phyloP scores from a whole-genome alignment of 1,140 invertebrate genomes.

The Ostrea denselamellosa region DNA sequence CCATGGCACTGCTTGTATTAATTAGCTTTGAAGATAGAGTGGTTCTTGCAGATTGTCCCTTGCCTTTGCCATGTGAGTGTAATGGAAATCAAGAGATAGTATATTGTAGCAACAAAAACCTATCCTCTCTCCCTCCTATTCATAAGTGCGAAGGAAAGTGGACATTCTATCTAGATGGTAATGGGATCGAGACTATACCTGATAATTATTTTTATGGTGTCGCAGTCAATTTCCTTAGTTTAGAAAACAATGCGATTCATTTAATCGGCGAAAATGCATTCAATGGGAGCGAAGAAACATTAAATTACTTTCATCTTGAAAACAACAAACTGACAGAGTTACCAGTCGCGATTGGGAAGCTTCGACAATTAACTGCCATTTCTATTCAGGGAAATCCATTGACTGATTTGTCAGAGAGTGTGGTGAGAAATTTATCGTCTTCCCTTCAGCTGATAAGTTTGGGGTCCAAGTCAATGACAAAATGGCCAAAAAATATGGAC shows the following conservation, averaged over 20 bases:
- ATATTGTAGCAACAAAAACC: slow-evolving; percentile 6
- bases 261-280: background rate
- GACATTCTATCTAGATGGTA: slow-evolving; percentile 10
- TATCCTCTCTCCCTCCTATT: background rate
- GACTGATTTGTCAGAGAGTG: background rate
- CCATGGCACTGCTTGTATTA: no score
- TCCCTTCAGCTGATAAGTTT: background rate
- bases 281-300: background rate
- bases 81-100: background rate
- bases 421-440: background rate
- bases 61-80: background rate
- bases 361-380: background rate
- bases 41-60: background rate
- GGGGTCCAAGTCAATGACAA: background rate
- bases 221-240: background rate
- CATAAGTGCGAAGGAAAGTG: background rate
- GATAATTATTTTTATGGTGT: background rate
- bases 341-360: background rate
- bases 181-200: slow-evolving; percentile 1
- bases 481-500: background rate
- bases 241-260: background rate
- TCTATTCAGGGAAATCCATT: background rate
- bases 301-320: slow-evolving; percentile 1
- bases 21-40: background rate
- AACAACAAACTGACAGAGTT: background rate